Evolutionary conservation across 1,140 invertebrate genomes (phyloP).

Genomic region (Nasonia giraulti): DNA sequence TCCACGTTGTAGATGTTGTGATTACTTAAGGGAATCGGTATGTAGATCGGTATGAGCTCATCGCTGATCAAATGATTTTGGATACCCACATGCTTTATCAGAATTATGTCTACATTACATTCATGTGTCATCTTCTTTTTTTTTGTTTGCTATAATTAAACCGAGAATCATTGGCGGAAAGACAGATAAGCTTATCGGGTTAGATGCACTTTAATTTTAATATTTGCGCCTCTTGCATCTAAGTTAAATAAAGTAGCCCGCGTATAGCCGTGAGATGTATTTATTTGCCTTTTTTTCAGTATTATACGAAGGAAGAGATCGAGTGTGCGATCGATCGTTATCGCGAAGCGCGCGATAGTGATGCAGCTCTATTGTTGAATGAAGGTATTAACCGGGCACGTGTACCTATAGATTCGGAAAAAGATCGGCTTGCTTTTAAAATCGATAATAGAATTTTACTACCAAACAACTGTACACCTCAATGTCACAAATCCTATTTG

Average conservation of each 20-base stretch:
- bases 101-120: not conserved
- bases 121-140: not conserved
- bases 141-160: not conserved
- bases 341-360: not conserved
- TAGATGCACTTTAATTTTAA: conserved; percentile 1
- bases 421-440: too few species aligned
- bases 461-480: too few species aligned
- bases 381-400: not conserved
- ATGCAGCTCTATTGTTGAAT: not conserved
- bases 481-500: too few species aligned
- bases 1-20: too few species aligned
- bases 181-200: not conserved
- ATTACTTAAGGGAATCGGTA: too few species aligned
- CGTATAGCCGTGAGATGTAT: not conserved
- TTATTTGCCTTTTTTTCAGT: not conserved
- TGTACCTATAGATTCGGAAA: too few species aligned
- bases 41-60: too few species aligned
- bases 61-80: too few species aligned
- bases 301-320: not conserved
- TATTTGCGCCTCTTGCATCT: not conserved
- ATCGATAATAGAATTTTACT: too few species aligned
- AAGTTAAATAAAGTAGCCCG: not conserved
- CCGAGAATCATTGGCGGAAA: not conserved
- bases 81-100: not conserved
- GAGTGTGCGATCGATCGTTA: not conserved